These are phyloP conservation scores for Orthonychiurus folsomi DNA, from an alignment of 2,888 invertebrate genomes.

Conservation along the genomic window DNA sequence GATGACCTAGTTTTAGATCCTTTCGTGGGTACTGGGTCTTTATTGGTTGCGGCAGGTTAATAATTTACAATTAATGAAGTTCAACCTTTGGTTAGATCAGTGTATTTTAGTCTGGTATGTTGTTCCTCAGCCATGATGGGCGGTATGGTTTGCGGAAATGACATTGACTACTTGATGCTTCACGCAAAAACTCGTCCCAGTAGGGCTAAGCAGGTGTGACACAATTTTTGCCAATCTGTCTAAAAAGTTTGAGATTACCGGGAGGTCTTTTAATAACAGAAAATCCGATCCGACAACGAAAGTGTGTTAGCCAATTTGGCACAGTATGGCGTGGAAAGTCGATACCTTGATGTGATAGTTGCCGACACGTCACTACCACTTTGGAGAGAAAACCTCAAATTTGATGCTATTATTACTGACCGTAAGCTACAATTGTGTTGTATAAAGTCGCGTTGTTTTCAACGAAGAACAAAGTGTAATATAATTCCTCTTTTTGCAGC, in stretches of 20 bases:
- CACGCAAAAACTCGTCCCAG: constrained; percentile 54
- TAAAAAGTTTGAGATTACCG: neutral
- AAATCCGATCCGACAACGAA: constrained; percentile 58
- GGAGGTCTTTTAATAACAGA: constrained; percentile 44
- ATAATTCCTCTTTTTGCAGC: constrained; percentile 62
- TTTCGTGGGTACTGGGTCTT: constrained; percentile 67
- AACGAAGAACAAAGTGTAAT: neutral
- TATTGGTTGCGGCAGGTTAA: neutral
- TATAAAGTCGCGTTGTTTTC: neutral
- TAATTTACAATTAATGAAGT: too few species aligned
- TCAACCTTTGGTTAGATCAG: too few species aligned
- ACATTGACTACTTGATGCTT: constrained; percentile 89
- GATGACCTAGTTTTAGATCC: constrained; percentile 83
- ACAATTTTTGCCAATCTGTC: too few species aligned
- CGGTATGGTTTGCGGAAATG: constrained; percentile 73
- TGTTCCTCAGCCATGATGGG: constrained; percentile 88
- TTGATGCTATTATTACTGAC: constrained; percentile 93
- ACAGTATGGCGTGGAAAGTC: constrained; percentile 69
- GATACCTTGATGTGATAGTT: constrained; percentile 78
- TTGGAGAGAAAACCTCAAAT: constrained; percentile 60
- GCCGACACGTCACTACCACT: constrained; percentile 81
- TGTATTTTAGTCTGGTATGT: too few species aligned
- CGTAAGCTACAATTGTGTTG: constrained; percentile 55
- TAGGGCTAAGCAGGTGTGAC: constrained; percentile 45
- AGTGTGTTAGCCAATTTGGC: constrained; percentile 76